These are phyloP conservation scores for Lacerta viridis DNA, from an alignment of 2,797 vertebrate species.

Conservation along the genomic window DNA sequence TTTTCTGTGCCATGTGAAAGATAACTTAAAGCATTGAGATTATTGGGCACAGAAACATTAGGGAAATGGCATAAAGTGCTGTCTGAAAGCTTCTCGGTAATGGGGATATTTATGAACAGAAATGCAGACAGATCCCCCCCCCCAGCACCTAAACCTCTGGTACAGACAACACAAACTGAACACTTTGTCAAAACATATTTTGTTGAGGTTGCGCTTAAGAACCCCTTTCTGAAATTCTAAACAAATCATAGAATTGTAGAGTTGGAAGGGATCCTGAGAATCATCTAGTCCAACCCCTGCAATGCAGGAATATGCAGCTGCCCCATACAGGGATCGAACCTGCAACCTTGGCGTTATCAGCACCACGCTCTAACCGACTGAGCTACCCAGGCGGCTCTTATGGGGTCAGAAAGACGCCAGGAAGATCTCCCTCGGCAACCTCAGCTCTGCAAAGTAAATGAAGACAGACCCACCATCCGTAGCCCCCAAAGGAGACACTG, in stretches of 20 bases:
- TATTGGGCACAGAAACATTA: too few relatives aligned
- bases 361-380: too few relatives aligned
- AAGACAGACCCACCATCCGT: constrained; percentile 90
- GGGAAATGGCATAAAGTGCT: not conserved
- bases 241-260: not conserved
- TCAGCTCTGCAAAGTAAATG: accelerated
- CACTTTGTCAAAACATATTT: not conserved
- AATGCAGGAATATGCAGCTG: too few relatives aligned
- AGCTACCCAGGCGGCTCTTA: too few relatives aligned
- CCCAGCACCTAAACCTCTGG: not conserved
- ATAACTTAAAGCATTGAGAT: too few relatives aligned
- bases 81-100: not conserved
- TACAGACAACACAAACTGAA: not conserved
- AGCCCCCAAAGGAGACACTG: constrained; percentile 95
- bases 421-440: not conserved
- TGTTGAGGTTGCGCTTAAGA: not conserved
- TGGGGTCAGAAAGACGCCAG: not conserved
- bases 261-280: too few relatives aligned
- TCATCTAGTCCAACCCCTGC: too few relatives aligned
- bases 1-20: too few relatives aligned
- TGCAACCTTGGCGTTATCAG: too few relatives aligned
- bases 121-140: not conserved
- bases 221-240: not conserved
- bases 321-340: too few relatives aligned
- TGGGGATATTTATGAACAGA: not conserved